Base-by-base conservation (phyloP, 2,797 vertebrate species). In the Orientallactaga sibirica region DNA sequence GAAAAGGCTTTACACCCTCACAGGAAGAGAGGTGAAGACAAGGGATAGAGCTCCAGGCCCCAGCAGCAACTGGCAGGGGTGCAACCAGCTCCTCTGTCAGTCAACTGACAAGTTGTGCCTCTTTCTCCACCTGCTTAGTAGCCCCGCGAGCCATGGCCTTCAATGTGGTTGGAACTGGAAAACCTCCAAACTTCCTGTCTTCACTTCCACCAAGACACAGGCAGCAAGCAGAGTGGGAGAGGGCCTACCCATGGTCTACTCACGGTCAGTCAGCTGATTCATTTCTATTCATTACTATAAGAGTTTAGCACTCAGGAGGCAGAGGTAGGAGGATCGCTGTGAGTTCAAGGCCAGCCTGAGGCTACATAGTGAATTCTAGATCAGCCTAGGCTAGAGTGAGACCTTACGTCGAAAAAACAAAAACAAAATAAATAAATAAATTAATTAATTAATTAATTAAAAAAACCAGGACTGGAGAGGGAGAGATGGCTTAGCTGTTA, bases 81-180 rank as follows among this genome's bases (percentile, higher is more conserved):
- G 8, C 22, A n/a, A 68, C 77, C 52, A 73, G 55, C n/a, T 81
- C 43, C 29, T 58, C 15, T 48, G 84, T 15, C 41, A 55, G 66
- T n/a, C 33, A 10, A 25, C 83, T 27, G 43, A 68, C 33, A 64
- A 48, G 11, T 33, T 33, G 3, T 55, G 29, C 74, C 61, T 85
- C 68, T 61, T 22, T n/a, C 22, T 64, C 79, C 25, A 84, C 12
- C 16, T 27, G 55, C 55, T 88, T 22, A 77, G 74, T 41, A 29
- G 66, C 80, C 25, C 48, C 2, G 58, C 74, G 68, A 80, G 33
- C 19, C 43, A 15, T 6, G 86, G 66, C 73, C 86, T 80, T 86
- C 74, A 84, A 86, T 48, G 67, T 18, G 73, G 22, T 33, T 81
- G 58, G n/a, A 89, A 61, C 11, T 87, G 74, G 71, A 76, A 91